Conservation (phyloP, 2,888 invertebrate genomes). For the Tenthredo notha region DNA sequence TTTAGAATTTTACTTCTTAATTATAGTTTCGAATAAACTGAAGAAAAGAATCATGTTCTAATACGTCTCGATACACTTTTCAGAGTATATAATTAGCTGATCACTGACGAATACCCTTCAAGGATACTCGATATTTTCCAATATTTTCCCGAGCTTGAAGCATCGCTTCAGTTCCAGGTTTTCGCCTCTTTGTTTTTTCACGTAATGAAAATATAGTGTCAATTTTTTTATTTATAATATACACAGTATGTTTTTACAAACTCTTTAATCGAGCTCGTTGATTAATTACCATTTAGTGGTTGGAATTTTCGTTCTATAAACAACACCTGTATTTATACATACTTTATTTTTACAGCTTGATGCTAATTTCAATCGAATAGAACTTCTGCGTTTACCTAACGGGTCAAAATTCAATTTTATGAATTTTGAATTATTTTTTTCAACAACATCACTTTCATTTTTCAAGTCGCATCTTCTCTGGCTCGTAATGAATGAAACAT, state of each 20-base stretch:
- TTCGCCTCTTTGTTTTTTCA: neutral
- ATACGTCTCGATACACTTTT: neutral
- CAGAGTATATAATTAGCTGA: neutral
- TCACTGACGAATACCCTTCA: neutral
- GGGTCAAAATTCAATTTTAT: neutral
- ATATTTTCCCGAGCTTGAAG: neutral
- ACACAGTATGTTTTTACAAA: neutral
- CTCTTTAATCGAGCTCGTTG: neutral
- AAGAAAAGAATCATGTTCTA: neutral
- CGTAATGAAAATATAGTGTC: neutral
- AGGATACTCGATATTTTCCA: neutral
- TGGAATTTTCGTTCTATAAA: neutral
- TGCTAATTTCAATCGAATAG: neutral
- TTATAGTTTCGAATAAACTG: neutral
- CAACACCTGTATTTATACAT: neutral
- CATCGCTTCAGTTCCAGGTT: neutral
- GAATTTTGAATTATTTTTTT: neutral
- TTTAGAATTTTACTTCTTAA: neutral
- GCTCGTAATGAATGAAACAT: neutral
- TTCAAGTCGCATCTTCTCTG: neutral
- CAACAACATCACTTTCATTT: neutral
- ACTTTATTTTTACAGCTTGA: neutral
- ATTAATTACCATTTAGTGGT: neutral
- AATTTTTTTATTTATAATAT: neutral
- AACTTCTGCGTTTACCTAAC: neutral